Percentiles rank a stretch among this genome's conserved stretches.
These are phyloP conservation scores for Hemibagrus guttatus DNA, from an alignment of 2,797 vertebrate genomes.

Conservation along the genomic window DNA sequence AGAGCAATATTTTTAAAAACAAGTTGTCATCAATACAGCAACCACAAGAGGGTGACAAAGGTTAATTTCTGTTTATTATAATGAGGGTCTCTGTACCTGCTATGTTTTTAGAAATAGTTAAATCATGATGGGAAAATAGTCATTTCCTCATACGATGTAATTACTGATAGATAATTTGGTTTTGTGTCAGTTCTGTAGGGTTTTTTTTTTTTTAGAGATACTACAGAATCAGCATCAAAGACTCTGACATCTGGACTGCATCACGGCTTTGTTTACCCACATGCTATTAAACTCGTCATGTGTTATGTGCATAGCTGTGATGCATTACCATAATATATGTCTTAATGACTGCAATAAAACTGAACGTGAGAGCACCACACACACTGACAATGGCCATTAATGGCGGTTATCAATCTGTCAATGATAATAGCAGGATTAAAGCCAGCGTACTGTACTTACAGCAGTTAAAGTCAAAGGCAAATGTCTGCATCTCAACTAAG, in stretches of 20 bases:
- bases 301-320: slow-evolving; percentile 35
- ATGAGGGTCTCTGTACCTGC: not conserved
- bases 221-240: slow-evolving; percentile 1
- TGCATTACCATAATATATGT: slow-evolving; percentile 33
- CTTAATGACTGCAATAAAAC: slow-evolving; percentile 38
- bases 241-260: slow-evolving; percentile 40
- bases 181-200: not conserved
- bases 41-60: slow-evolving; percentile 55
- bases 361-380: not conserved
- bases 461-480: slow-evolving; percentile 19
- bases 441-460: slow-evolving; percentile 23
- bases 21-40: slow-evolving; percentile 28
- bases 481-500: slow-evolving; percentile 2
- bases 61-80: not conserved
- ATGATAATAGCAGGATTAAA: slow-evolving; percentile 23
- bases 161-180: not conserved
- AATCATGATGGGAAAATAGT: not conserved
- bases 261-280: slow-evolving; percentile 27
- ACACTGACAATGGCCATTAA: slow-evolving; percentile 22
- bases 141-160: not conserved
- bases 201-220: not conserved
- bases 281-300: slow-evolving; percentile 34
- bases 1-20: not conserved
- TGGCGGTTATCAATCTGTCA: slow-evolving; percentile 33
- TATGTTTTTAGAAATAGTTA: not conserved